phyloP scores from a whole-genome alignment of 2,888 invertebrate species.

The Branchinecta sandiegonensis region DNA sequence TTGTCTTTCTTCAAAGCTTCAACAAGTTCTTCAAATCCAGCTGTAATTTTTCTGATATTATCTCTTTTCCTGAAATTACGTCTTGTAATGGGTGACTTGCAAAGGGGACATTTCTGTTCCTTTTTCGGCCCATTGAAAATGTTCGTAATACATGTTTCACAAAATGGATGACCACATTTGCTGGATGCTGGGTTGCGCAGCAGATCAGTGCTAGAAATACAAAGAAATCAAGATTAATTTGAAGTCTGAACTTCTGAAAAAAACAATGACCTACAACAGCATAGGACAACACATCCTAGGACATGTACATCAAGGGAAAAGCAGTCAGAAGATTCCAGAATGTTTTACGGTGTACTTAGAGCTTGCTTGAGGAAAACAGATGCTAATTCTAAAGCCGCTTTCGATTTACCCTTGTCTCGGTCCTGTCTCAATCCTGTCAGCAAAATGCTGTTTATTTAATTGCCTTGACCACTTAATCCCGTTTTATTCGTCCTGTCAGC shows the following conservation, averaged over 20 bases:
- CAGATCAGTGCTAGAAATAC: not conserved
- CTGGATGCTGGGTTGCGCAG: not conserved
- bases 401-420: no score
- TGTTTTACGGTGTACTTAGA: no score
- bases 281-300: no score
- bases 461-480: no score
- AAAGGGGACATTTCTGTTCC: slow-evolving; percentile 9
- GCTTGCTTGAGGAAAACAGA: no score
- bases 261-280: no score
- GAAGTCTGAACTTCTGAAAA: not conserved
- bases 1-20: not conserved
- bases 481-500: no score
- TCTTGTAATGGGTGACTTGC: not conserved
- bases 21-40: not conserved
- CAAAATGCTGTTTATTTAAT: no score
- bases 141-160: not conserved
- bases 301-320: no score
- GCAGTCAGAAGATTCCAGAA: no score
- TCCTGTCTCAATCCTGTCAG: no score
- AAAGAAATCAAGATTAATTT: not conserved
- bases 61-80: not conserved
- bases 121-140: not conserved
- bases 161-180: not conserved
- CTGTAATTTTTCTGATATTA: slow-evolving; percentile 3
- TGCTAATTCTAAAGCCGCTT: no score